These are phyloP conservation scores for Artemia sp. DNA, from an alignment of 2,888 invertebrate species.

Conservation along the genomic window DNA sequence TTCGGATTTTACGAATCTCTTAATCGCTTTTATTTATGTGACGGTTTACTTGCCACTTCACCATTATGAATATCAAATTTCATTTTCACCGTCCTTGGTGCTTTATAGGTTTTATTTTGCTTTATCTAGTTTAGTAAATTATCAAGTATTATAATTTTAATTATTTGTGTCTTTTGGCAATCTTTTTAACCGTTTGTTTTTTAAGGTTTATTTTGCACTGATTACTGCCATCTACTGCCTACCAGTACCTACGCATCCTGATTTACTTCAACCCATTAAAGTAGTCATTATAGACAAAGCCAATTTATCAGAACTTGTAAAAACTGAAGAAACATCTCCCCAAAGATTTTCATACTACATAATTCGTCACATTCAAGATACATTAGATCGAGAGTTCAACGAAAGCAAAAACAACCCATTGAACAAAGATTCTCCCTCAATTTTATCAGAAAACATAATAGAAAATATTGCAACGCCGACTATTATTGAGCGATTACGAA, in stretches of 20 bases:
- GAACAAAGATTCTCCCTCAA: neutral
- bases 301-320: neutral
- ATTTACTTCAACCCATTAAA: neutral
- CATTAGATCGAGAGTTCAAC: neutral
- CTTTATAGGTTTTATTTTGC: no score
- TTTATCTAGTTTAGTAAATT: no score
- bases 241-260: conserved; percentile 4
- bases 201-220: neutral
- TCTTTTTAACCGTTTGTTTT: neutral
- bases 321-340: neutral
- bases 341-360: conserved; percentile 2
- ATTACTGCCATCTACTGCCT: conserved; percentile 11
- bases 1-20: no score
- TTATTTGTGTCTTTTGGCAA: no score
- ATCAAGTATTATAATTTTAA: no score
- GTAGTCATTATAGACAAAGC: conserved; percentile 10
- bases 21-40: no score
- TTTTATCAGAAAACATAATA: no score
- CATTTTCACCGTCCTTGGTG: no score
- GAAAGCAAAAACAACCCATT: neutral
- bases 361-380: conserved; percentile 7
- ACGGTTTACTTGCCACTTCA: no score
- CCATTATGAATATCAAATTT: no score
- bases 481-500: no score
- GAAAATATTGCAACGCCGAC: no score